These are phyloP conservation scores for Cataglyphis hispanica DNA, from an alignment of 1,140 invertebrate genomes.

Conservation along the genomic window DNA sequence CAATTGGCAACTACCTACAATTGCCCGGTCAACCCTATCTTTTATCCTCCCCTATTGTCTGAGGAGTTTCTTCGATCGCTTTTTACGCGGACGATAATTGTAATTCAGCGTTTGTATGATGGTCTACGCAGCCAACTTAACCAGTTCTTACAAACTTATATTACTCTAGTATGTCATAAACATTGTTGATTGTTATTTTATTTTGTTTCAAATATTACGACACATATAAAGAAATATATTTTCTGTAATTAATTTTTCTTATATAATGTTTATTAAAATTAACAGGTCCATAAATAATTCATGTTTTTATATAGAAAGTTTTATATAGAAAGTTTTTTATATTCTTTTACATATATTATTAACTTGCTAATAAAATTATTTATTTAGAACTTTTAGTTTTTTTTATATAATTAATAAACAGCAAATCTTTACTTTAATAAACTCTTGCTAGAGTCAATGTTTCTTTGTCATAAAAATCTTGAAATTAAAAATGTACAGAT, in stretches of 20 bases:
- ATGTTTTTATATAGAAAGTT: background rate
- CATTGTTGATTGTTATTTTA: background rate
- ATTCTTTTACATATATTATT: background rate
- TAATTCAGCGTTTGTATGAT: constrained; percentile 20
- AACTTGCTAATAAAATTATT: background rate
- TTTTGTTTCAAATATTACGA: constrained; percentile 7
- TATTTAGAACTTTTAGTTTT: background rate
- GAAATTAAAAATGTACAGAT: background rate
- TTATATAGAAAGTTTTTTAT: background rate
- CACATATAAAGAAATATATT: background rate
- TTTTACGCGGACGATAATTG: constrained; percentile 75
- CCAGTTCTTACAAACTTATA: constrained; percentile 11
- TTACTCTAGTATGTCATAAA: constrained; percentile 24
- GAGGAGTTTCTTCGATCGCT: constrained; percentile 74
- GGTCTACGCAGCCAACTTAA: background rate
- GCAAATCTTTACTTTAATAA: background rate
- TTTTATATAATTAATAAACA: constrained; percentile 1
- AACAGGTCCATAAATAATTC: background rate
- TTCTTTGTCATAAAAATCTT: background rate
- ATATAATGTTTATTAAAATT: constrained; percentile 7
- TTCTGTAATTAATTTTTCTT: constrained; percentile 3
- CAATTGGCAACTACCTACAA: constrained; percentile 67
- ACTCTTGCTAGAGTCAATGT: background rate
- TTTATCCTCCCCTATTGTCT: constrained; percentile 70
- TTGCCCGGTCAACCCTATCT: constrained; percentile 65